Evolutionary conservation across 2,113 vertebrate species (phyloP).

Genomic region (Cyrtonyx montezumae): DNA sequence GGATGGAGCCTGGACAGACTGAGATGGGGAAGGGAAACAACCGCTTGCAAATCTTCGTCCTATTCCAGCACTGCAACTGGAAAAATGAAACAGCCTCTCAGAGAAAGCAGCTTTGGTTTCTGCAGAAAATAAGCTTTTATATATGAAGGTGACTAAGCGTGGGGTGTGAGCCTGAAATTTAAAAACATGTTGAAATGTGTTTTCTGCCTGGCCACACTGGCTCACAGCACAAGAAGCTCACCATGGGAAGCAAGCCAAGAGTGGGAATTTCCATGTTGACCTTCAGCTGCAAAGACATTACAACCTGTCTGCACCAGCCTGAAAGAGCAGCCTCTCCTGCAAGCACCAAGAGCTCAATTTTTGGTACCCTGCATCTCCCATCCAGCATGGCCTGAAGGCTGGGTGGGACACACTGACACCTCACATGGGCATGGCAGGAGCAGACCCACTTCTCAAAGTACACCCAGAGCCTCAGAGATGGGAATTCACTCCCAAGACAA

Average conservation of each 20-base stretch:
- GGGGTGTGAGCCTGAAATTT: conserved; percentile 8
- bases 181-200: neutral
- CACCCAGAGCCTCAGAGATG: neutral
- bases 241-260: neutral
- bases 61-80: neutral
- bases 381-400: neutral
- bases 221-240: neutral
- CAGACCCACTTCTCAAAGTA: accelerated
- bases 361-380: neutral
- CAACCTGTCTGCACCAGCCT: neutral
- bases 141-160: neutral
- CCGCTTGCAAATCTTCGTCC: neutral
- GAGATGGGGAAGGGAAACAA: neutral
- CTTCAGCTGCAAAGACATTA: neutral
- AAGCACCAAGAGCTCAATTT: neutral
- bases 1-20: neutral
- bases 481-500: neutral
- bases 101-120: neutral
- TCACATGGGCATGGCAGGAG: accelerated
- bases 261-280: conserved; percentile 31
- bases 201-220: neutral
- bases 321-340: neutral
- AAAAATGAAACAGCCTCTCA: conserved; percentile 1
- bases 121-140: neutral
- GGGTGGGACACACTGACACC: neutral